A percentile compares a stretch with the other conserved stretches of the same genome.
Conservation (phyloP, 2,888 invertebrate species). For the Latrodectus elegans region DNA sequence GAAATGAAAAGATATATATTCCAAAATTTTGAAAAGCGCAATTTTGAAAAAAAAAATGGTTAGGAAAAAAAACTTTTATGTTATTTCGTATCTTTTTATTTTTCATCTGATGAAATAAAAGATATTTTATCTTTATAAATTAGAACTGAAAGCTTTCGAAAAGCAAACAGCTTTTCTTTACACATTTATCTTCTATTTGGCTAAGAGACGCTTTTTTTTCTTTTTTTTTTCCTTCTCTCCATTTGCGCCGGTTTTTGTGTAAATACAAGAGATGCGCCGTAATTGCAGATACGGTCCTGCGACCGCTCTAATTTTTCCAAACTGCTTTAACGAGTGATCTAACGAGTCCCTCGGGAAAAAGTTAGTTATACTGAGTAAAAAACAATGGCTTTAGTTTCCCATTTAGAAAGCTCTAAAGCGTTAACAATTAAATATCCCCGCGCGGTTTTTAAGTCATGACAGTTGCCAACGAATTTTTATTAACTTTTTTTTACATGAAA, state of each 20-base stretch:
- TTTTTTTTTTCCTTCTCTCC: not conserved
- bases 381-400: conserved; percentile 13
- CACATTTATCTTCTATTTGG: conserved; percentile 17
- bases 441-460: conserved; percentile 42
- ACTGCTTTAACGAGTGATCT: conserved; percentile 26
- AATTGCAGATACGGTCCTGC: conserved; percentile 21
- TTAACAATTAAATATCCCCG: conserved; percentile 47
- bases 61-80: too few relatives aligned
- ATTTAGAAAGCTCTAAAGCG: conserved; percentile 10
- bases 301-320: conserved; percentile 6
- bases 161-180: conserved; percentile 9
- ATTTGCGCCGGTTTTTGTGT: too few relatives aligned
- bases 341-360: conserved; percentile 36
- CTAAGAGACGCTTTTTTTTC: not conserved
- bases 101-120: too few relatives aligned
- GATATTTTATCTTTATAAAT: too few relatives aligned
- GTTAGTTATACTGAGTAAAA: not conserved
- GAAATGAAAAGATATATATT: too few relatives aligned
- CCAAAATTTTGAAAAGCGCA: too few relatives aligned
- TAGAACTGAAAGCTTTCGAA: too few relatives aligned
- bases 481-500: not conserved
- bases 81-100: too few relatives aligned
- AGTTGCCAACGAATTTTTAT: not conserved
- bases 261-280: not conserved
- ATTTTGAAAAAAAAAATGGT: too few relatives aligned